Evolutionary conservation across 2,888 invertebrate species (phyloP).

Genomic region (Fabriciana adippe): DNA sequence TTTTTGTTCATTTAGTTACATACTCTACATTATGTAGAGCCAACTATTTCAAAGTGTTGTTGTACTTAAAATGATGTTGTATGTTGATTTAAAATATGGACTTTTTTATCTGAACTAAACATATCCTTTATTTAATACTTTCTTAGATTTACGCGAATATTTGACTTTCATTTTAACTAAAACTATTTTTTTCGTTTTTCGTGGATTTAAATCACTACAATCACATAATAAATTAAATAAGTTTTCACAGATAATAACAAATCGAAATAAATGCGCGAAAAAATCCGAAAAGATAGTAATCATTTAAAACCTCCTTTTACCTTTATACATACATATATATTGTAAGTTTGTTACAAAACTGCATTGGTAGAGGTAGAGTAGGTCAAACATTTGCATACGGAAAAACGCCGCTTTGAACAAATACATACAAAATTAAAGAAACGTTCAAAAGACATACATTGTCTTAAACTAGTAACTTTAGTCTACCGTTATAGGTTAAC

Average conservation of each 20-base stretch:
- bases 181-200: too few species aligned
- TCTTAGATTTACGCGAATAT: too few species aligned
- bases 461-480: conserved; percentile 24
- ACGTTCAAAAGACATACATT: conserved; percentile 10
- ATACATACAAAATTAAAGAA: conserved; percentile 17
- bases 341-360: conserved; percentile 14
- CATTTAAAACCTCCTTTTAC: background rate
- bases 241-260: too few species aligned
- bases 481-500: conserved; percentile 32
- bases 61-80: too few species aligned
- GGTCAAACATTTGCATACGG: conserved; percentile 28
- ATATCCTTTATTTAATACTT: background rate
- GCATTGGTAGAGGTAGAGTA: conserved; percentile 10
- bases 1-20: background rate
- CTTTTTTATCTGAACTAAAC: conserved; percentile 13
- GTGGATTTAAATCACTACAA: too few species aligned
- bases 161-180: too few species aligned
- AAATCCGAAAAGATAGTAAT: too few species aligned
- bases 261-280: too few species aligned
- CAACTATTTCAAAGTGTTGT: conserved; percentile 7
- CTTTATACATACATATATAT: too few species aligned
- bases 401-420: conserved; percentile 17
- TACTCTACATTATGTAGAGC: conserved; percentile 1
- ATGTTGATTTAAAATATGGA: background rate
- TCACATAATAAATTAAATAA: too few species aligned